phyloP scores from a whole-genome alignment of 1,140 invertebrate species.

The Cylas formicarius region DNA sequence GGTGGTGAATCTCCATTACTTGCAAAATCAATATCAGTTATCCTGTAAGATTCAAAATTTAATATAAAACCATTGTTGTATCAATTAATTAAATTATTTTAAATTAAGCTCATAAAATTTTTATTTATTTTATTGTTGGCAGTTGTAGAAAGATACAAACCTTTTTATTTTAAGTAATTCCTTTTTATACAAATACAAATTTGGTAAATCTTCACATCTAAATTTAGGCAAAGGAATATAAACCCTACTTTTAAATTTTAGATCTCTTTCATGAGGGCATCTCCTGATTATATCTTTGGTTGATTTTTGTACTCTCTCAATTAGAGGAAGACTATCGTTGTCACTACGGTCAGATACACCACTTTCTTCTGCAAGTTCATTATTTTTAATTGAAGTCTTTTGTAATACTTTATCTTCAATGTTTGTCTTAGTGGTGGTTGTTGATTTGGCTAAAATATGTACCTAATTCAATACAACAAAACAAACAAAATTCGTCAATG shows the following conservation, averaged over 20 bases:
- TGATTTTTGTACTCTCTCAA: constrained; percentile 8
- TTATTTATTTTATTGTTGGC: constrained; percentile 8
- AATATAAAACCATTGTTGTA: constrained; percentile 2
- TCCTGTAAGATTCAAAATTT: constrained; percentile 1
- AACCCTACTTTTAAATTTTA: constrained; percentile 22
- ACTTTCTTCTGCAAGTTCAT: constrained; percentile 7
- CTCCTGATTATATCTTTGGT: constrained; percentile 5
- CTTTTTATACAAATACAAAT: constrained; percentile 23
- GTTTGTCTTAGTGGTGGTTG: not conserved
- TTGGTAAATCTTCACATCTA: constrained; percentile 24
- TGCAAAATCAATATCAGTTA: constrained; percentile 12
- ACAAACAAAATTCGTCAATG: not conserved
- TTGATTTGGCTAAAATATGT: not conserved
- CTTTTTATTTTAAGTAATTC: constrained; percentile 26
- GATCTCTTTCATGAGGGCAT: constrained; percentile 14
- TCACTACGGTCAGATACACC: constrained; percentile 8
- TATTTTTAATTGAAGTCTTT: not conserved
- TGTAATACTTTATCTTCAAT: not conserved
- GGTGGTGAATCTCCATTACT: constrained; percentile 5
- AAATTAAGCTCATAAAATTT: constrained; percentile 8
- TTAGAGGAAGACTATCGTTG: constrained; percentile 8
- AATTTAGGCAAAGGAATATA: constrained; percentile 25
- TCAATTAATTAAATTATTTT: not conserved
- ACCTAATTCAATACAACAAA: not conserved
- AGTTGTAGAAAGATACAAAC: constrained; percentile 15